Conservation (phyloP, 2,888 invertebrate species). For the Trichopoda pennipes region DNA sequence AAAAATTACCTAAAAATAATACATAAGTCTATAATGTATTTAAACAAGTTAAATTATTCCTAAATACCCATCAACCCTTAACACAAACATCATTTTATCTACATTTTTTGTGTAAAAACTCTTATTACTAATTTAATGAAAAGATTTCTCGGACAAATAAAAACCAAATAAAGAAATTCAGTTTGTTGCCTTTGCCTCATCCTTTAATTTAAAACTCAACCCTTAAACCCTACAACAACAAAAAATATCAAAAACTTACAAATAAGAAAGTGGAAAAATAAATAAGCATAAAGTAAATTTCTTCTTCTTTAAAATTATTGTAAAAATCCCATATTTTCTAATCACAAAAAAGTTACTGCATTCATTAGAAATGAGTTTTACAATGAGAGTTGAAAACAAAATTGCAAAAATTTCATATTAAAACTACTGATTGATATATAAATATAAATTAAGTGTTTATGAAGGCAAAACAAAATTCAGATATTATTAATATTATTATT, state of each 20-base stretch:
- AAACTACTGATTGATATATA: conserved; percentile 40
- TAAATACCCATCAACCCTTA: neutral
- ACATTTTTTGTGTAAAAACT: neutral
- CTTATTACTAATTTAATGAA: too few species aligned
- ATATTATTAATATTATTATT: conserved; percentile 44
- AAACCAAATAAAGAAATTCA: too few species aligned
- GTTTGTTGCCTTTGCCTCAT: too few species aligned
- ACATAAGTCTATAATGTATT: neutral
- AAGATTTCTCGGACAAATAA: too few species aligned
- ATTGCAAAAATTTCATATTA: conserved; percentile 16
- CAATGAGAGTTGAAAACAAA: conserved; percentile 7
- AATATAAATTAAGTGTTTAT: conserved; percentile 49
- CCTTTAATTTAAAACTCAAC: too few species aligned
- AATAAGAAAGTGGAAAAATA: neutral
- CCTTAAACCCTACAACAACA: neutral
- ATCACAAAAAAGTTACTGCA: conserved; percentile 19
- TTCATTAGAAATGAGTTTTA: conserved; percentile 18
- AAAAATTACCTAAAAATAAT: conserved; percentile 1
- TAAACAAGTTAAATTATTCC: neutral
- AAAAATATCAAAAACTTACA: neutral
- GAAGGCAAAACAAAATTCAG: conserved; percentile 38
- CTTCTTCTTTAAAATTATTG: conserved; percentile 23
- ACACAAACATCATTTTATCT: neutral
- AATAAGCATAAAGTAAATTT: conserved; percentile 12
- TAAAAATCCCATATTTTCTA: neutral